phyloP scores from a whole-genome alignment of 1,140 invertebrate genomes.

The Cyrtorhinus lividipennis region DNA sequence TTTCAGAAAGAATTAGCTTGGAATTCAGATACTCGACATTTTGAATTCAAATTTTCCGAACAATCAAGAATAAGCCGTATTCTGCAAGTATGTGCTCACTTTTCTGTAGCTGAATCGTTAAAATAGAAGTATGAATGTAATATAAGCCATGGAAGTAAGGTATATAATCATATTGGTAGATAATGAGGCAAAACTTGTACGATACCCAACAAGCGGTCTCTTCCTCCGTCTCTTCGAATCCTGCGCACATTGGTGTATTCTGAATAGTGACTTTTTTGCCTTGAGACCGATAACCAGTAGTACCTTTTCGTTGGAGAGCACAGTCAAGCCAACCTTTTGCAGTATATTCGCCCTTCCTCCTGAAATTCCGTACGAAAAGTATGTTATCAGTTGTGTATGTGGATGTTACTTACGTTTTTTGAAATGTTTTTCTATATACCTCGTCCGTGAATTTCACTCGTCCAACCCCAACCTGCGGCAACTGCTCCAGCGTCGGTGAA shows the following conservation, averaged over 20 bases:
- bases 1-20: too few relatives aligned
- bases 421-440: conserved; percentile 31
- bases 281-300: conserved; percentile 55
- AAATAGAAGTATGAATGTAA: too few relatives aligned
- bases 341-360: conserved; percentile 51
- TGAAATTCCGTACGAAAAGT: too few relatives aligned
- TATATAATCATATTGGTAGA: too few relatives aligned
- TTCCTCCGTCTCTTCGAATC: conserved; percentile 59
- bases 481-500: conserved; percentile 40
- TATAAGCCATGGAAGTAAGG: too few relatives aligned
- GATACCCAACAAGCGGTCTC: conserved; percentile 76
- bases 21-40: too few relatives aligned
- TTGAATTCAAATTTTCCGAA: too few relatives aligned
- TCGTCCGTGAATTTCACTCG: conserved; percentile 47
- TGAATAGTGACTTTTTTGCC: conserved; percentile 56
- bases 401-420: conserved; percentile 15
- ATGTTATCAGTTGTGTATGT: conserved; percentile 21
- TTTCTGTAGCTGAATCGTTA: too few relatives aligned
- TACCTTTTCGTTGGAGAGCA: conserved; percentile 54
- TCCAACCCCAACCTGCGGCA: conserved; percentile 72
- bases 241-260: conserved; percentile 65
- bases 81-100: too few relatives aligned
- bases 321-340: conserved; percentile 58
- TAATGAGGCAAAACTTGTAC: too few relatives aligned
- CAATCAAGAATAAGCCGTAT: too few relatives aligned